Evolutionary conservation across 1,140 invertebrate genomes (phyloP).

Genomic region (Trachymyrmex septentrionalis): DNA sequence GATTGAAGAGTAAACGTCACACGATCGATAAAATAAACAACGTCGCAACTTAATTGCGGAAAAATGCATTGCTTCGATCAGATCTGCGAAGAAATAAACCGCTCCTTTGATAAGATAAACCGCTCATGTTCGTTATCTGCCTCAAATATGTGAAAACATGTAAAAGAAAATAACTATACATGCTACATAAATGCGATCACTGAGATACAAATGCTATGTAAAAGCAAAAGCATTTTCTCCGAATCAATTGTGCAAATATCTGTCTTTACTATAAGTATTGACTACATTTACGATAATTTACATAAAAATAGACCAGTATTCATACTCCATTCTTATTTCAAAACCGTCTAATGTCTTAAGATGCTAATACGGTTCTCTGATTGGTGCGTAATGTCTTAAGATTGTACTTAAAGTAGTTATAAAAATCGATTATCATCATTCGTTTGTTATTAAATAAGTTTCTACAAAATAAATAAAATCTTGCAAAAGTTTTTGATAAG

Average conservation of each 20-base stretch:
- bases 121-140: conserved; percentile 20
- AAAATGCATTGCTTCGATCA: conserved; percentile 30
- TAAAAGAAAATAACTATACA: neutral
- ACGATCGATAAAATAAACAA: conserved; percentile 45
- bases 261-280: neutral
- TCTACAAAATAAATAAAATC: neutral
- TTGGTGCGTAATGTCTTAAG: too few relatives aligned
- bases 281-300: neutral
- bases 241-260: neutral
- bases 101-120: conserved; percentile 46
- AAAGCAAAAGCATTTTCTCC: neutral
- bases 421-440: too few relatives aligned
- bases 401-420: too few relatives aligned
- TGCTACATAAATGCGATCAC: neutral
- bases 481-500: neutral
- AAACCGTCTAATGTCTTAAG: too few relatives aligned
- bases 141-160: conserved; percentile 19
- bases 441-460: neutral
- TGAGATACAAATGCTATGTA: neutral
- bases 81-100: conserved; percentile 36
- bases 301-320: neutral
- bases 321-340: too few relatives aligned
- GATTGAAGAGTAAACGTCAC: neutral
- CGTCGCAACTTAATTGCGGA: conserved; percentile 20
- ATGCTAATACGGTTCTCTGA: too few relatives aligned